Conservation (phyloP, 2,113 vertebrate species). For the Coreoperca whiteheadi region DNA sequence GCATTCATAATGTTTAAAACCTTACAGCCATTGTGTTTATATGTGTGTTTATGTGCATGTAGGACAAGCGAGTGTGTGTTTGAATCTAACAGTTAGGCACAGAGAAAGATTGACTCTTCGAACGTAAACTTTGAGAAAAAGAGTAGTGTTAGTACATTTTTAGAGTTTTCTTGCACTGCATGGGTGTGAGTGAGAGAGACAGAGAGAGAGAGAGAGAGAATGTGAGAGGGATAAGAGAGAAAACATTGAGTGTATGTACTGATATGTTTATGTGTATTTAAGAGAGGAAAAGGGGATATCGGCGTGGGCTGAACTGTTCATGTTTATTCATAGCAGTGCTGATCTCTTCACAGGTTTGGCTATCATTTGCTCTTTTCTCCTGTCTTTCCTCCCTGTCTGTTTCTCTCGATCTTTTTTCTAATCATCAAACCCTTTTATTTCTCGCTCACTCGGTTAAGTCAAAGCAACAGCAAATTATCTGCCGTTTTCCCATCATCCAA, state of each 20-base stretch:
- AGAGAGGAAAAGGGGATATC: conserved; percentile 54
- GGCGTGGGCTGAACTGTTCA: conserved; percentile 70
- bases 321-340: conserved; percentile 77
- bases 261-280: conserved; percentile 49
- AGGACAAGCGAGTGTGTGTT: background rate
- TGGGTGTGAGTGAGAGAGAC: background rate
- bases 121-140: background rate
- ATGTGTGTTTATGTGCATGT: background rate
- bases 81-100: background rate
- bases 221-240: background rate
- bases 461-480: conserved; percentile 7
- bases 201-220: background rate
- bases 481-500: background rate
- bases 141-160: background rate
- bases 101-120: background rate
- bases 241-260: conserved; percentile 1
- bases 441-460: conserved; percentile 4
- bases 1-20: background rate
- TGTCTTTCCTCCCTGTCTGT: conserved; percentile 12
- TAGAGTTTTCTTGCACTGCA: background rate
- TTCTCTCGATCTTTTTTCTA: conserved; percentile 18
- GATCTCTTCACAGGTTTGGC: conserved; percentile 70
- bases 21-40: background rate
- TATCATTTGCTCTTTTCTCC: conserved; percentile 49
- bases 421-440: conserved; percentile 23